These are phyloP conservation scores for Chymomyza costata DNA, from an alignment of 1,140 invertebrate genomes.

Conservation along the genomic window DNA sequence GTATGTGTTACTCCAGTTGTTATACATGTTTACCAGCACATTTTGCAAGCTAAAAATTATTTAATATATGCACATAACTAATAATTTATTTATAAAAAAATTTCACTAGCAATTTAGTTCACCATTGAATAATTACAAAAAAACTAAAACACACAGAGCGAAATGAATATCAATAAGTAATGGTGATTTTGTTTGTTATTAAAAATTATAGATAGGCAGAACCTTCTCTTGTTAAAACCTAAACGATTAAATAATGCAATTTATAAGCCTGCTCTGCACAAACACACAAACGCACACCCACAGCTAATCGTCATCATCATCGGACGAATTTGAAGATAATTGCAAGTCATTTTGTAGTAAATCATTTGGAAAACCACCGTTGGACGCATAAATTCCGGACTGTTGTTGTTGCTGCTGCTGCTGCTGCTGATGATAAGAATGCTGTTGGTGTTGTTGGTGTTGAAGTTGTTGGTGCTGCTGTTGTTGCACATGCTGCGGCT, in stretches of 20 bases:
- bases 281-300: slow-evolving; percentile 17
- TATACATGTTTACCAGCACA: slow-evolving; percentile 52
- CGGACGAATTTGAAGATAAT: slow-evolving; percentile 77
- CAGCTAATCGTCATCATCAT: slow-evolving; percentile 67
- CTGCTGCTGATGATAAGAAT: slow-evolving; percentile 49
- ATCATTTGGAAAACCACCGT: slow-evolving; percentile 77
- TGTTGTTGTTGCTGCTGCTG: slow-evolving; percentile 48
- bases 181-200: slow-evolving; percentile 7
- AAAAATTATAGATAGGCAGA: slow-evolving; percentile 33
- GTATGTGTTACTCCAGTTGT: slow-evolving; percentile 8
- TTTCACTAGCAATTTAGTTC: slow-evolving; percentile 70
- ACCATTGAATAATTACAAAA: slow-evolving; percentile 61
- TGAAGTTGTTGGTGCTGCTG: slow-evolving; percentile 57
- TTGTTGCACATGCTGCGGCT: slow-evolving; percentile 34
- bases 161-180: slow-evolving; percentile 55
- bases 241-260: slow-evolving; percentile 12
- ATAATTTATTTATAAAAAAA: slow-evolving; percentile 67
- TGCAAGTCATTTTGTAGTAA: slow-evolving; percentile 83
- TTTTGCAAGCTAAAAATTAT: slow-evolving; percentile 55
- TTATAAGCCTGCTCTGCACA: no score
- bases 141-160: slow-evolving; percentile 55
- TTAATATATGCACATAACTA: slow-evolving; percentile 49
- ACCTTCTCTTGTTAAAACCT: slow-evolving; percentile 27
- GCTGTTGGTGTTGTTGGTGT: slow-evolving; percentile 32
- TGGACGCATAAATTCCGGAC: slow-evolving; percentile 63